phyloP scores from a whole-genome alignment of 2,797 vertebrate genomes.

The Falco berigora region DNA sequence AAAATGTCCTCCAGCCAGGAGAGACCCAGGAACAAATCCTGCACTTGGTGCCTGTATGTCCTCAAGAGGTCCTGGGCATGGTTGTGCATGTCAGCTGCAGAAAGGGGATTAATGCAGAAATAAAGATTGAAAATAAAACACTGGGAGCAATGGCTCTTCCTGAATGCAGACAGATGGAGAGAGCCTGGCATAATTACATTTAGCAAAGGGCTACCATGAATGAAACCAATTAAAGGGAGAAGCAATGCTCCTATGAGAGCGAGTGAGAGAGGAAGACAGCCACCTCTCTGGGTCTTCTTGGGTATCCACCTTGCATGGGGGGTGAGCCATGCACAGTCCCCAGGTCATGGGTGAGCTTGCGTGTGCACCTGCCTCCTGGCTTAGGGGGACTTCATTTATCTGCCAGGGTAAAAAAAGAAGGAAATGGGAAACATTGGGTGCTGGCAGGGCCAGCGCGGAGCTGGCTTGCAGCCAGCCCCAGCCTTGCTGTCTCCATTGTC shows the following conservation, averaged over 20 bases:
- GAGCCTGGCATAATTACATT: conserved; percentile 84
- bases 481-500: conserved; percentile 55
- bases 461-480: conserved; percentile 61
- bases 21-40: background rate
- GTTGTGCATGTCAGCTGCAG: background rate
- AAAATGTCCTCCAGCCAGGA: background rate
- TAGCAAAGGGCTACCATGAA: conserved; percentile 56
- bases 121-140: conserved; percentile 64
- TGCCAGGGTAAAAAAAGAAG: background rate
- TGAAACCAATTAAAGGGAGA: conserved; percentile 61
- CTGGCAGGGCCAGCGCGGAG: background rate
- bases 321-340: background rate
- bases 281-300: background rate
- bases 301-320: background rate
- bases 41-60: background rate
- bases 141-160: conserved; percentile 71
- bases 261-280: background rate
- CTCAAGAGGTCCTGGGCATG: conserved; percentile 19
- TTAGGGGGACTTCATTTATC: background rate
- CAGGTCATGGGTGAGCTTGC: background rate
- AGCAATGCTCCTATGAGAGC: background rate
- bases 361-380: background rate
- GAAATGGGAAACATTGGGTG: background rate
- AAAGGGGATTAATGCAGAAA: conserved; percentile 28
- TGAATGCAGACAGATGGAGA: conserved; percentile 77